Conservation (phyloP, 2,113 vertebrate genomes). For the Stictonetta naevosa region DNA sequence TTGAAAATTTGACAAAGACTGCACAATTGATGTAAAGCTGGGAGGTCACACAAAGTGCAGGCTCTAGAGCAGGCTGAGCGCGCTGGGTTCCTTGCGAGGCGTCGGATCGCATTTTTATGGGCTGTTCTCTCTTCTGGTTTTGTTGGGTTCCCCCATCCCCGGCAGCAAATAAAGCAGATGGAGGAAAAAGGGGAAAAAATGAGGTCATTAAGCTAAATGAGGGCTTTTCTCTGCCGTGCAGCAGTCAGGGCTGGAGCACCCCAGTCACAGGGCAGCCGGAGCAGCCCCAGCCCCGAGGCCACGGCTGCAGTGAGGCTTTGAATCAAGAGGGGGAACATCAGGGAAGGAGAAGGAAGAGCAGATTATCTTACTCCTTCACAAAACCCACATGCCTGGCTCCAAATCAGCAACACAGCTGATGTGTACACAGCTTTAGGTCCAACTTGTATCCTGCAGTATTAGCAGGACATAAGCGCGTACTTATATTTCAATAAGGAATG, state of each 20-base stretch:
- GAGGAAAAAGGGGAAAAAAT: not conserved
- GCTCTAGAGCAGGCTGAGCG: not conserved
- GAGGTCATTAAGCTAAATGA: not conserved
- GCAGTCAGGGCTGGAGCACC: not conserved
- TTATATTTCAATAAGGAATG: not conserved
- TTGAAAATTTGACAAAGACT: conserved; percentile 32
- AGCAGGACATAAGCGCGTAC: not conserved
- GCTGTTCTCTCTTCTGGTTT: not conserved
- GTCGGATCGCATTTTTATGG: not conserved
- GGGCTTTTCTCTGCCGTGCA: not conserved
- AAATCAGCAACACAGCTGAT: not conserved
- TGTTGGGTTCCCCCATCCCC: not conserved
- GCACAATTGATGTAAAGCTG: not conserved
- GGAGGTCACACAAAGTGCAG: conserved; percentile 60
- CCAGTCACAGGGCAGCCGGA: not conserved
- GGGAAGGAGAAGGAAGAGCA: conserved; percentile 1
- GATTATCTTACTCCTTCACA: conserved; percentile 56
- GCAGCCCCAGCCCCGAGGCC: not conserved
- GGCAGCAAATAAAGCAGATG: not conserved
- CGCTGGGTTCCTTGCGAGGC: not conserved
- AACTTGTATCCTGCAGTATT: not conserved
- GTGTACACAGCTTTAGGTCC: not conserved
- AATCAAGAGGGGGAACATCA: not conserved
- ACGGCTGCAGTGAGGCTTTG: not conserved
- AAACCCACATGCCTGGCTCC: conserved; percentile 45